A percentile compares a stretch with the other conserved stretches of the same genome.
Evolutionary conservation across 2,888 invertebrate genomes (phyloP).

Genomic region (Dendrolimus pini): DNA sequence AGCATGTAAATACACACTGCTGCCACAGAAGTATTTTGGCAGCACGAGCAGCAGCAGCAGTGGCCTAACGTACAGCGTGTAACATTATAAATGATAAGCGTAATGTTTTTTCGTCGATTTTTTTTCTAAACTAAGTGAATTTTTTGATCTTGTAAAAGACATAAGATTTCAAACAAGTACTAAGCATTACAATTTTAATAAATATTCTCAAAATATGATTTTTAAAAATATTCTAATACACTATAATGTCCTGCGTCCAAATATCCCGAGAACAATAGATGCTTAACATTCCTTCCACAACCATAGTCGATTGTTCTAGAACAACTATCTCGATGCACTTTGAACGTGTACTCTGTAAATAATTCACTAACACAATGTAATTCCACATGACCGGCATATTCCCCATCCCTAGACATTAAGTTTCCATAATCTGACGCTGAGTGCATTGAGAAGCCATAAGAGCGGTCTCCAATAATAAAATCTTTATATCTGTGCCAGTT

Average conservation of each 20-base stretch:
- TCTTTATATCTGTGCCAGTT: slow-evolving; percentile 59
- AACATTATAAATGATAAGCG: no score
- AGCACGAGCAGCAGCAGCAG: no score
- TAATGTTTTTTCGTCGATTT: no score
- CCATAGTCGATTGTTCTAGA: slow-evolving; percentile 55
- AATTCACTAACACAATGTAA: slow-evolving; percentile 54
- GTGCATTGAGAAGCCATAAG: slow-evolving; percentile 40
- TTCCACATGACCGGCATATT: slow-evolving; percentile 62
- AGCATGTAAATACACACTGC: no score
- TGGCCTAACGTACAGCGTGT: no score
- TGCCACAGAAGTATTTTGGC: no score
- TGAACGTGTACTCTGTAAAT: slow-evolving; percentile 49
- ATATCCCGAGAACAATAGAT: slow-evolving; percentile 58
- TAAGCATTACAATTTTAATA: neutral
- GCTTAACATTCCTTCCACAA: slow-evolving; percentile 40
- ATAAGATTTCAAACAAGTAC: neutral
- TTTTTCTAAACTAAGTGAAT: no score
- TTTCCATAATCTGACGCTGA: slow-evolving; percentile 36
- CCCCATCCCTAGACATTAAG: slow-evolving; percentile 56
- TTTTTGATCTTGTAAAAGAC: no score
- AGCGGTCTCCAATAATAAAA: slow-evolving; percentile 58
- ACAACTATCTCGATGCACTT: slow-evolving; percentile 46
- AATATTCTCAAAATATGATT: slow-evolving; percentile 8
- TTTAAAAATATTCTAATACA: slow-evolving; percentile 48
- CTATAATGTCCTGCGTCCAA: slow-evolving; percentile 63